These are phyloP conservation scores for Hydrochoerus hydrochaeris DNA, from an alignment of 2,113 vertebrate genomes.

Conservation along the genomic window DNA sequence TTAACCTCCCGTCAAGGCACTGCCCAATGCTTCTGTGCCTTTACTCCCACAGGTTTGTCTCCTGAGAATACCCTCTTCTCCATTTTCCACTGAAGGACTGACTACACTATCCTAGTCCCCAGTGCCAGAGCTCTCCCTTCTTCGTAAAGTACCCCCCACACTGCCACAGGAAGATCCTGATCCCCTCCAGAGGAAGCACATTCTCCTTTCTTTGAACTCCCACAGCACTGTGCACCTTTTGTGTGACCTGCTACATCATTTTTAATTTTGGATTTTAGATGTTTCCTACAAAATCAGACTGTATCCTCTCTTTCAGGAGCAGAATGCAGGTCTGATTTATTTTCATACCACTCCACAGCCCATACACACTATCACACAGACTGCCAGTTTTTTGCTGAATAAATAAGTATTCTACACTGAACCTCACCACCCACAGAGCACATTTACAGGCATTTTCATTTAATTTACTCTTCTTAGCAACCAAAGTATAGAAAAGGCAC, in stretches of 20 bases:
- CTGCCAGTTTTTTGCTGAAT: neutral
- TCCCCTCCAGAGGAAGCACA: neutral
- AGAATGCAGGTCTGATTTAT: neutral
- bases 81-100: neutral
- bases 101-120: neutral
- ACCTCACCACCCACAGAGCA: constrained; percentile 17
- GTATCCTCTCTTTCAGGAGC: neutral
- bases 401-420: constrained; percentile 24
- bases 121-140: neutral
- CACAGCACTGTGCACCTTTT: neutral
- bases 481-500: constrained; percentile 3
- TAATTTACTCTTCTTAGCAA: constrained; percentile 48
- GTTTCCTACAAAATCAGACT: neutral
- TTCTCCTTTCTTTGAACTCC: neutral
- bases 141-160: no score
- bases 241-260: neutral
- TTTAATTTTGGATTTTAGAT: constrained; percentile 26
- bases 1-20: neutral
- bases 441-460: constrained; percentile 37
- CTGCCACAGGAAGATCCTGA: neutral
- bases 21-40: neutral
- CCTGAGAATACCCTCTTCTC: neutral
- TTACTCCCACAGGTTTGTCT: neutral
- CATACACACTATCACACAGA: neutral
- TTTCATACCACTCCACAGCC: neutral